These are phyloP conservation scores for Harmothoe impar DNA, from an alignment of 2,888 invertebrate species.

Conservation along the genomic window DNA sequence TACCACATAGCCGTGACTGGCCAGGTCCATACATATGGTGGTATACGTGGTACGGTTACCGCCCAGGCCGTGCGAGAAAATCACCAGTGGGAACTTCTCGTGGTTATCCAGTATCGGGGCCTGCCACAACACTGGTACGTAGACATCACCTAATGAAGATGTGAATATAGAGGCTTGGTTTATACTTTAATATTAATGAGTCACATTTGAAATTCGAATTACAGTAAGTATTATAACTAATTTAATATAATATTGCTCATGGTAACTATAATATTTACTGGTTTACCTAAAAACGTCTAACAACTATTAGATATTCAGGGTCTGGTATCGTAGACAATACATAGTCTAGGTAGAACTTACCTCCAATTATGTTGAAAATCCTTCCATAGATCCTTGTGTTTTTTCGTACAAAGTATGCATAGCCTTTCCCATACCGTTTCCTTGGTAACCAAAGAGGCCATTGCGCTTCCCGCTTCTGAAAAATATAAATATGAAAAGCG, in stretches of 20 bases:
- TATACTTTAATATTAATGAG: no score
- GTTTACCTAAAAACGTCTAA: no score
- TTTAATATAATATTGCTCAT: no score
- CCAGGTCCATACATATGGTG: conserved; percentile 86
- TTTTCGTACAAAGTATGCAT: conserved; percentile 82
- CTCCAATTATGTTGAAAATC: conserved; percentile 74
- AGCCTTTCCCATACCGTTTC: conserved; percentile 85
- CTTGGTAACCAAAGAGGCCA: conserved; percentile 86
- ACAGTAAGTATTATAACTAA: no score
- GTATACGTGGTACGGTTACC: conserved; percentile 87
- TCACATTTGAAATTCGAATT: no score
- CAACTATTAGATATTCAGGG: no score
- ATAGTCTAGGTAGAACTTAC: no score
- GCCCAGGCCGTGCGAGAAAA: conserved; percentile 88
- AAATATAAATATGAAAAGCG: no score
- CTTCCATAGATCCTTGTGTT: conserved; percentile 76
- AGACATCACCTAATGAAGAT: conserved; percentile 83
- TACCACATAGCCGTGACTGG: conserved; percentile 88
- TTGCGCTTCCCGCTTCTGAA: conserved; percentile 84
- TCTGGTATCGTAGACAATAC: no score
- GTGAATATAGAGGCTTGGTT: background rate
- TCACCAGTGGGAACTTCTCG: conserved; percentile 85
- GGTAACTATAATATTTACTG: no score
- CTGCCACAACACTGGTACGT: conserved; percentile 86
- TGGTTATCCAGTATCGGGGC: conserved; percentile 79